Evolutionary conservation across 2,888 invertebrate species (phyloP), one percentile per base, ranked within the genome.

Genomic region (Mythimna albipuncta): DNA sequence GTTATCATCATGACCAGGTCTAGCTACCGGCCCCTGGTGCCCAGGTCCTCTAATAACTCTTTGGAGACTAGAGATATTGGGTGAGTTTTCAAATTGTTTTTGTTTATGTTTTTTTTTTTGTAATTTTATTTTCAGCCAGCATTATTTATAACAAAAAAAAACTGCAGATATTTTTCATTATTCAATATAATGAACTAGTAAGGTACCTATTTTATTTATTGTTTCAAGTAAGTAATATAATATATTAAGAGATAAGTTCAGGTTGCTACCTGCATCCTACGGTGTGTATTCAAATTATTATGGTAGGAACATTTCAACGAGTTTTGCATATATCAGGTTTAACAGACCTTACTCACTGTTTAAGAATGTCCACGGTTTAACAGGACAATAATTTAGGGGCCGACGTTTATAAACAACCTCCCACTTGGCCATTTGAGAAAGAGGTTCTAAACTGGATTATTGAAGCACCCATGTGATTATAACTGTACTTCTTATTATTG

Each of bases 1-100:
- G 63, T 81, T 52, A 64, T 68, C 74, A 90, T 87, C 81, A 96
- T 96, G 96, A 95, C 96, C 35, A 91, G 96, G 75, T 96, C 96
- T 64, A 94, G 94, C 84, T 96, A 96, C 87, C 90, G 94, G 71
- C 96, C 96, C 2, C 88, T 96, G 62, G 94, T 96, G 52, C 96
- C 96, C 6, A 88, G 96, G 58, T 90, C 95, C 7, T 95, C 96
- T 0, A 91, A 93, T 81, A 93, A 92, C 73, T 96, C 96, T 2
- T 79, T 96, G 82, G 94, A 95, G 59, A 91, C 89, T 66, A 89
- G 93, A 72, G 95, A 96, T 52, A 87, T 88, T 76, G 95, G 95
- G 96, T 96, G 77, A 94, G 96, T 91, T 44, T 47, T 32, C 10
- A 1, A 50, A 55, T 57, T 68, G 21, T 64, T 68, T 66, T 63